Evolutionary conservation across 1,140 invertebrate genomes (phyloP), one percentile per base, ranked within the genome.

Genomic region (Pararge aegeria): DNA sequence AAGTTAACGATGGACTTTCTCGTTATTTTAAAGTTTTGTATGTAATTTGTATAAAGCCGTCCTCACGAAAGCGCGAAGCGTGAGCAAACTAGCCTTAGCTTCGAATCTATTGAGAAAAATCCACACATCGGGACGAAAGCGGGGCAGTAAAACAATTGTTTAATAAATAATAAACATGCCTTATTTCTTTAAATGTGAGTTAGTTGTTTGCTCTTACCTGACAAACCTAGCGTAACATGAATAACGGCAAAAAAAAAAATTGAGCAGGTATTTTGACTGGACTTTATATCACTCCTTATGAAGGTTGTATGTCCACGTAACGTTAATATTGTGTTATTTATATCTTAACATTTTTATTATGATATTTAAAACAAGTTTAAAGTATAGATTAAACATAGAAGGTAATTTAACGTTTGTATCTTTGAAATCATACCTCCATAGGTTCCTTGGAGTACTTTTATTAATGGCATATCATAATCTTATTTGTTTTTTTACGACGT

Each of bases 301-400:
- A 86, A 89, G 86, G 84, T 89, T 87, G 86, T 87, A 86, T 80
- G 80, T 84, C 81, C 80, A 83, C 59, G 64, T 87, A 80, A 80
- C 70, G 65, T 84, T 84, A 80, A 69, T 77, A 79, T 83, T 85
- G 73, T 83, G 70, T 87, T 87, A 80, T 87, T 83, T 86, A 79
- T 83, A 80, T 78, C 70, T 76, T 86, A 80, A 82, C 75, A 78
- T 77, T 83, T 80, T 75, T 83, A 83, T 78, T 78, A 77, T 73
- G 64, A 78, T 85, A 80, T 83, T 80, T 80, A 78, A 75, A 85
- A 77, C 67, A 69, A 73, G 69, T 79, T 61, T 78, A 70, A 75
- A 76, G 52, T 68, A 72, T 83, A 86, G 75, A 79, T 71, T 80
- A 80, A 79, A 76, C 50, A 73, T 81, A 80, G 66, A 65, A 63